phyloP scores from a whole-genome alignment of 1,140 invertebrate genomes.

The Nephila pilipes region DNA sequence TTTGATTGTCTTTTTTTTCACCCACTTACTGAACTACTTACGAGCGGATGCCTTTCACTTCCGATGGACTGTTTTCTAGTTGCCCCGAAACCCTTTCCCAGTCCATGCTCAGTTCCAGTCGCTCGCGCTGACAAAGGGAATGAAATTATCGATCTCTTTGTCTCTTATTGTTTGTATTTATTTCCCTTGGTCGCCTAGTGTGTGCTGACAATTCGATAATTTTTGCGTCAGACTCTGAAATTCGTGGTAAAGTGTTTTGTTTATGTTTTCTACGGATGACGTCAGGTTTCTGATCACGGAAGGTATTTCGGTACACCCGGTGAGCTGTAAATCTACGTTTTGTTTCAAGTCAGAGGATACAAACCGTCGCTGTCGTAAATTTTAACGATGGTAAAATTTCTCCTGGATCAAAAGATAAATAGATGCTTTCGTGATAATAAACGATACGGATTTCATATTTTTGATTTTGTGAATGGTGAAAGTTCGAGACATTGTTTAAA shows the following conservation, averaged over 20 bases:
- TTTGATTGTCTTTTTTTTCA: conserved; percentile 58
- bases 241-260: not conserved
- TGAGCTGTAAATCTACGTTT: not conserved
- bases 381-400: not conserved
- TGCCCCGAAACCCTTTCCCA: conserved; percentile 14
- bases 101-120: not conserved
- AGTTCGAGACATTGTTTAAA: not conserved
- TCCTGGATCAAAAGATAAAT: not conserved
- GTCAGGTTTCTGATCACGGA: conserved; percentile 1
- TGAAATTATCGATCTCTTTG: conserved; percentile 21
- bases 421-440: not conserved
- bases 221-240: not conserved
- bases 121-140: not conserved
- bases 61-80: conserved; percentile 47
- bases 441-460: not conserved
- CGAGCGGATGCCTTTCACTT: conserved; percentile 41
- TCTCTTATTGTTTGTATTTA: conserved; percentile 52
- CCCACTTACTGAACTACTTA: conserved; percentile 21
- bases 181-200: not conserved
- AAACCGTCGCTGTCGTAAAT: not conserved
- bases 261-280: not conserved
- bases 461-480: not conserved
- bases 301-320: not conserved
- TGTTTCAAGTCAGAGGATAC: not conserved
- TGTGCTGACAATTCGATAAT: conserved; percentile 6